A percentile compares a stretch with the other conserved stretches of the same genome.
These are phyloP conservation scores for Nerophis lumbriciformis DNA, from an alignment of 2,113 vertebrate genomes.

Conservation along the genomic window DNA sequence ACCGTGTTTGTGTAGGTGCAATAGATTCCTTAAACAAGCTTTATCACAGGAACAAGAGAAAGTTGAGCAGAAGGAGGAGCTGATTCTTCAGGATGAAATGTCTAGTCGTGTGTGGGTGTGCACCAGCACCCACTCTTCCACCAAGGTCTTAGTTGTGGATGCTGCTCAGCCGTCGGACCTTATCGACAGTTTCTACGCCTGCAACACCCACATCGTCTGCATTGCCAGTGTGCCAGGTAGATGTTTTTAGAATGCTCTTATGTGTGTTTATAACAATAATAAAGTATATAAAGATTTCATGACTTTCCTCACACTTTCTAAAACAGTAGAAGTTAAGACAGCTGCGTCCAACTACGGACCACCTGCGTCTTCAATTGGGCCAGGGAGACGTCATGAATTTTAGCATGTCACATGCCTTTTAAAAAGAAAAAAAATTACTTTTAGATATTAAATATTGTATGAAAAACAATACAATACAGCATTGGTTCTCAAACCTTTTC, in stretches of 20 bases:
- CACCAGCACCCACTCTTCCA: slow-evolving; percentile 91
- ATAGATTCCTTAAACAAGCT: neutral
- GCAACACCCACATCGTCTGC: slow-evolving; percentile 93
- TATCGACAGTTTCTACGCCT: slow-evolving; percentile 95
- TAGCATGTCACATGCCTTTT: no score
- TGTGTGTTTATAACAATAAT: no score
- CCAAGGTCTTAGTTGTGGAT: slow-evolving; percentile 94
- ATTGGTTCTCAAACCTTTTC: no score
- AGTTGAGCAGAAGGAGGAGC: slow-evolving; percentile 72
- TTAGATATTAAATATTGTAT: no score
- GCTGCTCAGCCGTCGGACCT: slow-evolving; percentile 88
- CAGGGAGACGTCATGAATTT: no score
- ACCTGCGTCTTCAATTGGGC: no score
- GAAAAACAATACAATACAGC: no score
- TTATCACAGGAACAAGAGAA: slow-evolving; percentile 76
- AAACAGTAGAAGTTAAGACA: no score
- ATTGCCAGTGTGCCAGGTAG: slow-evolving; percentile 93
- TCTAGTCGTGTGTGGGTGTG: slow-evolving; percentile 94
- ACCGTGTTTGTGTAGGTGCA: neutral
- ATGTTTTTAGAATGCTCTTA: slow-evolving; percentile 9
- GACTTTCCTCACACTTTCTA: no score
- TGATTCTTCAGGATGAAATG: slow-evolving; percentile 74
- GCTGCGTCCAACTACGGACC: no score
- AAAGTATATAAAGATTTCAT: no score
- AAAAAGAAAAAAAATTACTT: no score